Evolutionary conservation across 2,113 vertebrate species (phyloP), one percentile per base, ranked within the genome.

Genomic region (Aegithalos caudatus): DNA sequence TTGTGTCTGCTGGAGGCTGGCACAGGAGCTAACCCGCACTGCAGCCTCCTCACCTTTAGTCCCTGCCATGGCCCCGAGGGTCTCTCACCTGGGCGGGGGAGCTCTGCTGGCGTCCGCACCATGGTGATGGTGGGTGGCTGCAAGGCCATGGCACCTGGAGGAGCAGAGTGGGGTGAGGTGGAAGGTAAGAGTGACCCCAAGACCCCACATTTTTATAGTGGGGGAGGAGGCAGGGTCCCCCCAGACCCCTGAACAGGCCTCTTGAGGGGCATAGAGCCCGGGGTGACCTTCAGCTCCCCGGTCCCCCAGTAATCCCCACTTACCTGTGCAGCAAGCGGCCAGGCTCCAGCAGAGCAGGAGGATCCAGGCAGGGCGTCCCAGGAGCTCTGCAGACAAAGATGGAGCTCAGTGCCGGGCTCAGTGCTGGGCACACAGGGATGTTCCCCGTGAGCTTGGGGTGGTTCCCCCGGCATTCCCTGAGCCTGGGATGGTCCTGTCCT

Each of bases 241-340:
- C 23, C 38, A 24, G 28, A 54, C 28, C 20, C 9, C 24, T 44
- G 10, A 62, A 56, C 33, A 57, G 19, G 5, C 5, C 19, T 60
- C 25, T 9, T 20, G 37, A 37, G 14, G 3, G 35, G 6, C 35
- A 35, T 1, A 66, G 64, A 86, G 28, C 17, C 14, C 0, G 0
- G 14, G 27, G 10, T 0, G 14, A 42, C 25, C 42, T 29, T 7
- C 4, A 9, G 27, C 66, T 6, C 18, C 25, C 14, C 2, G 1
- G 8, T 15, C 24, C 14, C 51, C 8, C 47, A 27, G 38, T 11
- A 44, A 12, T 24, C 40, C n/a, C 28, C 45, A 38, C 29, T 25
- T 42, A 87, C 91, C 67, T 9, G 37, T 8, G 33, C 24, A 33
- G 62, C 1, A 3, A 56, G 66, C 1, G 0, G 54, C 40, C 56